A percentile compares a stretch with the other conserved stretches of the same genome.
These are phyloP conservation scores for Dryobotodes eremita DNA, from an alignment of 2,888 invertebrate species.

Conservation along the genomic window DNA sequence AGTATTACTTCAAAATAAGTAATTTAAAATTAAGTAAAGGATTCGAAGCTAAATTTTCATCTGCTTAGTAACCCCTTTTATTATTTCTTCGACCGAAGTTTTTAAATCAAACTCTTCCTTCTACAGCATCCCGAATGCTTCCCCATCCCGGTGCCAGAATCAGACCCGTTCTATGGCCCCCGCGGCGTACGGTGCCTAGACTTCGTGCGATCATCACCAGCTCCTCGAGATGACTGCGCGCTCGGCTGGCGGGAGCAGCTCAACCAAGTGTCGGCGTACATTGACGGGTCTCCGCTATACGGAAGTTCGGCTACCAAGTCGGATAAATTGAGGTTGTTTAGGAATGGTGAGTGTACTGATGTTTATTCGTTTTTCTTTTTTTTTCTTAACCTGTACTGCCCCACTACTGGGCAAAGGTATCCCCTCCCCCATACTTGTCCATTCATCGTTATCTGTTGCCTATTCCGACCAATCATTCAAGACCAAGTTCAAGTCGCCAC, in stretches of 20 bases:
- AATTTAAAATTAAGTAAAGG: background rate
- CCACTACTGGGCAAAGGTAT: no score
- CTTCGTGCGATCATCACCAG: conserved; percentile 95
- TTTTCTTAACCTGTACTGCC: no score
- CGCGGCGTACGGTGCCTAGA: conserved; percentile 95
- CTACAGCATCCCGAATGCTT: conserved; percentile 95
- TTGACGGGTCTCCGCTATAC: conserved; percentile 96
- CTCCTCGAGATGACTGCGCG: conserved; percentile 94
- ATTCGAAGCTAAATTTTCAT: background rate
- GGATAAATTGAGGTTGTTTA: conserved; percentile 94
- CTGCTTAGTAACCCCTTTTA: background rate
- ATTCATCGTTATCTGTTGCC: background rate
- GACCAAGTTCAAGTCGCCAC: background rate
- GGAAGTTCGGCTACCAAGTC: conserved; percentile 94
- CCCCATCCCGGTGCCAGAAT: conserved; percentile 93
- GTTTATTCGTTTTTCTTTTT: background rate
- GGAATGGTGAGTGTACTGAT: conserved; percentile 90
- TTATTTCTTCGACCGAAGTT: background rate
- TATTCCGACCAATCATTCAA: background rate
- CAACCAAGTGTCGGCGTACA: conserved; percentile 95
- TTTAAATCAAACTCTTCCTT: background rate
- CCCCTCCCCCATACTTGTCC: background rate
- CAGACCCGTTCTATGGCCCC: conserved; percentile 94
- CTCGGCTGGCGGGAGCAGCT: conserved; percentile 96
- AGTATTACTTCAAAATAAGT: background rate